Percentiles rank a stretch among this genome's conserved stretches.
phyloP scores from a whole-genome alignment of 1,140 invertebrate species.

The Pentalonia nigronervosa region DNA sequence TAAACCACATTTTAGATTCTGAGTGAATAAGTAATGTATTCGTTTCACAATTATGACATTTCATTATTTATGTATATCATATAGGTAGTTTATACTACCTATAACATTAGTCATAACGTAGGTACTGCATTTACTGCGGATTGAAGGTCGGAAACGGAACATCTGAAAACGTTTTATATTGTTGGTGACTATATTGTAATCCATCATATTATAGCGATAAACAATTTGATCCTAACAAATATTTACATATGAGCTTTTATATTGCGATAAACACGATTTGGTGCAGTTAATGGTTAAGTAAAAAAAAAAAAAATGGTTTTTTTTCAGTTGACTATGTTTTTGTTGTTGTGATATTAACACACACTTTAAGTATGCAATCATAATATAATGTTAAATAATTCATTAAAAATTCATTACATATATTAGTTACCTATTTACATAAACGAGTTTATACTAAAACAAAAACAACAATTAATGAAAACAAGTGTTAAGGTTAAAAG shows the following conservation, averaged over 20 bases:
- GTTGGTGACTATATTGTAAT: neutral
- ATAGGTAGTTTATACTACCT: neutral
- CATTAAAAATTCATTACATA: neutral
- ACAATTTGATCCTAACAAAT: neutral
- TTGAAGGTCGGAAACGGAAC: neutral
- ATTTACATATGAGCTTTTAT: neutral
- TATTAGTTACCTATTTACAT: neutral
- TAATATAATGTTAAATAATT: neutral
- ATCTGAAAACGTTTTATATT: neutral
- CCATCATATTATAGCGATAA: neutral
- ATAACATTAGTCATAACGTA: neutral
- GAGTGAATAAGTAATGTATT: neutral
- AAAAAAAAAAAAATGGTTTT: neutral
- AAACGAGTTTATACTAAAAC: neutral
- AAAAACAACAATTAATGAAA: neutral
- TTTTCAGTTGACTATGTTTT: neutral
- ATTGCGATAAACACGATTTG: neutral
- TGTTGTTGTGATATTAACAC: neutral
- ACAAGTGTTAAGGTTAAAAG: neutral
- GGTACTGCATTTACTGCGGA: neutral
- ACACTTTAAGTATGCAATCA: neutral
- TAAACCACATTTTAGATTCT: neutral
- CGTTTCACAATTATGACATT: slow-evolving; percentile 4
- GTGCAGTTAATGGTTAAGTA: neutral
- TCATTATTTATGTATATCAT: neutral